Base-by-base conservation (phyloP, 2,888 invertebrate species). In the Magallana nippona region DNA sequence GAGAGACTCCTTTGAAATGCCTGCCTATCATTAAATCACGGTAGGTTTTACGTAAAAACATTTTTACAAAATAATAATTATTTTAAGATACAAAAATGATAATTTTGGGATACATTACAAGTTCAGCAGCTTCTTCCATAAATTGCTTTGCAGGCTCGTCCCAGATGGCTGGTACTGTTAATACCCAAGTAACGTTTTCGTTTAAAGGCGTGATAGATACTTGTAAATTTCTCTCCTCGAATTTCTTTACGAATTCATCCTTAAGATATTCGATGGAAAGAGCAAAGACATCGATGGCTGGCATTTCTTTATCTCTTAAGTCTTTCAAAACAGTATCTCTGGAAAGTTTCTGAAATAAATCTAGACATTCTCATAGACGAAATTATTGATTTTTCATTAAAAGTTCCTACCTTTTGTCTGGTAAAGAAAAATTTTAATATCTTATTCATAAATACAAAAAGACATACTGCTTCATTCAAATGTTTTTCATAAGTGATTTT, bases 151-250 rank as follows among this genome's bases (percentile, higher is more conserved):
- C 71, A 1, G 71, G 27, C 5, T 71, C 71, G 32, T 71, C 71
- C 71, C 71, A 71, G 27, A 71, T 71, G 27, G 32, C 71, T 2
- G 71, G 71, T 8, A 71, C 71, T 5, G 71, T 71, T 15, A 71
- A 71, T 13, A 71, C 71, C 71, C 71, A 71, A 22, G 15, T 27
- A 22, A 71, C 32, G n/a, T 60, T 11, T 11, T 60, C 11, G 10
- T 60, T 19, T 2, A 22, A 2, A 27, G 22, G 13, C 27, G 8
- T 8, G 8, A 32, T 22, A 0, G 11, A 5, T 3, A 13, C 11
- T 5, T 71, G 71, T 13, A 27, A 71, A 15, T 15, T 15, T 8
- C 13, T 22, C 0, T 13, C 32, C 32, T 71, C 13, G 2, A 71
- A 32, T 27, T 27, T 71, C 2, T 71, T 32, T 11, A 71, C 22